Evolutionary conservation across 2,113 vertebrate genomes (phyloP).

Genomic region (Xerus inauris): DNA sequence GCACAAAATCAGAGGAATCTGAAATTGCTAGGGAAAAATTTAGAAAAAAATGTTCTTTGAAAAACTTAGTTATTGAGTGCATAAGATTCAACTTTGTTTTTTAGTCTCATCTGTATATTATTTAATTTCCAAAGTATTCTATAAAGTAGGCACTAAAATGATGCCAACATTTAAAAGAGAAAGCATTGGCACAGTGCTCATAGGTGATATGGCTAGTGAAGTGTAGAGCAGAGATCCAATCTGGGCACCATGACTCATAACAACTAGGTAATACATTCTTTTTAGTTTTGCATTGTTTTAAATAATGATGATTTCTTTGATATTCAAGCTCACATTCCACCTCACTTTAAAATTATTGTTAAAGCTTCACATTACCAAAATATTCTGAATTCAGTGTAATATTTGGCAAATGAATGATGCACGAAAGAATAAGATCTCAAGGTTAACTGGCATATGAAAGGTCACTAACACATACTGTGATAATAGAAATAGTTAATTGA

Average conservation of each 20-base stretch:
- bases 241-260: fast-evolving
- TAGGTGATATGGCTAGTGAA: background rate
- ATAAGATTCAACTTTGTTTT: background rate
- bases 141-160: background rate
- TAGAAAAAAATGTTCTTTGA: background rate
- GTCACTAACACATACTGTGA: background rate
- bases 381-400: background rate
- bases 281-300: background rate
- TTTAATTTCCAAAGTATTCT: background rate
- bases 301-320: background rate
- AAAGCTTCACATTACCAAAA: background rate
- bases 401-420: background rate
- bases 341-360: background rate
- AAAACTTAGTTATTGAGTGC: slow-evolving; percentile 33
- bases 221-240: background rate
- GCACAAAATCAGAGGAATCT: slow-evolving; percentile 55
- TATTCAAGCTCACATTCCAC: background rate
- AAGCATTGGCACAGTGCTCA: background rate
- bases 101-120: background rate
- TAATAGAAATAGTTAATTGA: background rate
- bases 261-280: no score
- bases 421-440: background rate
- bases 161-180: background rate
- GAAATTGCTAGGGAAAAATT: slow-evolving; percentile 54
- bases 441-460: background rate